These are phyloP conservation scores for Sardinella longiceps DNA, from an alignment of 2,797 vertebrate species.

Conservation along the genomic window DNA sequence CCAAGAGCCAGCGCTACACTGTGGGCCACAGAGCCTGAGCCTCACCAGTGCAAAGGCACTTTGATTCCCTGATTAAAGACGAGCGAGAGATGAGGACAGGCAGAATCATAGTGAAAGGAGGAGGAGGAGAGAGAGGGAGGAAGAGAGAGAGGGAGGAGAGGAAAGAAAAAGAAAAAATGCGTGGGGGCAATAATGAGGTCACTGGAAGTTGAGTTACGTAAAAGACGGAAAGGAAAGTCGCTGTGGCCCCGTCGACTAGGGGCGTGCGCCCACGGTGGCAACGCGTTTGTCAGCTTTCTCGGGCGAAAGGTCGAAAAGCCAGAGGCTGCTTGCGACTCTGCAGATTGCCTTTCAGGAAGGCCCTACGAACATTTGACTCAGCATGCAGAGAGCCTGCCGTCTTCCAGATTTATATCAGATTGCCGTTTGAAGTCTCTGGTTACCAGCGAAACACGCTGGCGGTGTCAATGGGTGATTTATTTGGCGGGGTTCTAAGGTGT, in stretches of 20 bases:
- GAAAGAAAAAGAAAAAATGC: too few species aligned
- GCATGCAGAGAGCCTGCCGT: neutral
- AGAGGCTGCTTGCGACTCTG: slow-evolving; percentile 29
- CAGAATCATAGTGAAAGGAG: slow-evolving; percentile 40
- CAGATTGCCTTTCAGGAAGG: slow-evolving; percentile 56
- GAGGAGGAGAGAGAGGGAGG: slow-evolving; percentile 12
- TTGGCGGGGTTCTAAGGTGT: neutral
- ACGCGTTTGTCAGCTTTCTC: neutral
- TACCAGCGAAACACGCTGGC: slow-evolving; percentile 14
- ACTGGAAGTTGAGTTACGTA: neutral
- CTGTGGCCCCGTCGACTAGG: neutral
- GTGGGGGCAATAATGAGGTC: slow-evolving; percentile 3
- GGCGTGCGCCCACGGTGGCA: neutral
- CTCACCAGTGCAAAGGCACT: slow-evolving; percentile 20
- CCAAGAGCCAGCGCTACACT: neutral
- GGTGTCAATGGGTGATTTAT: slow-evolving; percentile 22
- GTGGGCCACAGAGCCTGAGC: neutral
- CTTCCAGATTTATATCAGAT: slow-evolving; percentile 11
- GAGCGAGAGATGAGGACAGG: slow-evolving; percentile 33
- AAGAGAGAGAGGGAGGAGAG: neutral
- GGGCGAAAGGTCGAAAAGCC: neutral
- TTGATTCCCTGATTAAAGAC: slow-evolving; percentile 69
- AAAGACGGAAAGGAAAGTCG: neutral
- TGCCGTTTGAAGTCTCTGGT: neutral
- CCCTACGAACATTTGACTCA: slow-evolving; percentile 36